Evolutionary conservation across 2,113 vertebrate genomes (phyloP).

Genomic region (Copsychus sechellarum): DNA sequence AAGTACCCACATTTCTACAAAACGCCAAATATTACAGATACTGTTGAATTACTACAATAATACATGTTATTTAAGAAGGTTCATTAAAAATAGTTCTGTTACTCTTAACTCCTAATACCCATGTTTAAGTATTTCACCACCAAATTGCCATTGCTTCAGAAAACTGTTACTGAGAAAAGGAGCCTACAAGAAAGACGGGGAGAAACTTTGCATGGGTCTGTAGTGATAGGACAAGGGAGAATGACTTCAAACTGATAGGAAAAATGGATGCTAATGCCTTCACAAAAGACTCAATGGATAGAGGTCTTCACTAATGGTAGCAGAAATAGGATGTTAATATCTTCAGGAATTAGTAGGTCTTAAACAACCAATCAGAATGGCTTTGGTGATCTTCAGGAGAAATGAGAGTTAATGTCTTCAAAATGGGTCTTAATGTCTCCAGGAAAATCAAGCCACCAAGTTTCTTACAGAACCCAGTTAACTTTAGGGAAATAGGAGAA

Average conservation of each 20-base stretch:
- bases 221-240: background rate
- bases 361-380: background rate
- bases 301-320: background rate
- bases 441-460: fast-evolving
- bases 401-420: background rate
- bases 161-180: background rate
- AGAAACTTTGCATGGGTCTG: background rate
- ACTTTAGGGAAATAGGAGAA: background rate
- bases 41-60: background rate
- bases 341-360: background rate
- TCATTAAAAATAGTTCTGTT: background rate
- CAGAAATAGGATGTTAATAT: background rate
- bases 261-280: background rate
- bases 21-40: background rate
- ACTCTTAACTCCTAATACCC: background rate
- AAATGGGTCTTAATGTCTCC: background rate
- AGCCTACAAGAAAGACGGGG: background rate
- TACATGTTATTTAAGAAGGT: background rate
- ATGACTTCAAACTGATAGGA: background rate
- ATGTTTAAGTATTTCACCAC: background rate
- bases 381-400: background rate
- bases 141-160: background rate
- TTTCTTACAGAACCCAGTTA: background rate
- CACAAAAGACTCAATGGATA: background rate
- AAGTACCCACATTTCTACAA: background rate